A percentile compares a stretch with the other conserved stretches of the same genome.
These are phyloP conservation scores for Nothocercus nigrocapillus DNA, from an alignment of 2,113 vertebrate genomes.

Conservation along the genomic window DNA sequence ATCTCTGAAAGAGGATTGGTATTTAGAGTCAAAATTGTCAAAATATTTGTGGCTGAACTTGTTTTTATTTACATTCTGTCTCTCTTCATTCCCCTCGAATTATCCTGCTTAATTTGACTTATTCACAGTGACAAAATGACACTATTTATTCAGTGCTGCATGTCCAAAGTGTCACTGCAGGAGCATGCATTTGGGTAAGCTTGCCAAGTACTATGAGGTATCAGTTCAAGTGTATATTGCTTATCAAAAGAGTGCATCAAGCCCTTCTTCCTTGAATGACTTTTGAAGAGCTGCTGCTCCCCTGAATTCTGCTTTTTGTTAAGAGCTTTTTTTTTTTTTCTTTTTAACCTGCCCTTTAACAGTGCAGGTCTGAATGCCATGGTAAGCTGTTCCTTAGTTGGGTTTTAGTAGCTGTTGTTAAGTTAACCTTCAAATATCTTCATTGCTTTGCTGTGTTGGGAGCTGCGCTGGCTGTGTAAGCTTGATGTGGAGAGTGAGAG, in stretches of 20 bases:
- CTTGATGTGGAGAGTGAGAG: neutral
- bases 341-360: neutral
- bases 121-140: neutral
- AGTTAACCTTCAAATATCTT: neutral
- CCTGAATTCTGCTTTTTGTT: neutral
- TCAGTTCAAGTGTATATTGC: neutral
- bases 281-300: neutral
- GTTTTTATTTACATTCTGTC: neutral
- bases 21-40: neutral
- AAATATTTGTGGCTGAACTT: neutral
- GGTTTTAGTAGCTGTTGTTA: neutral
- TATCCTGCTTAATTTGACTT: neutral
- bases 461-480: too few relatives aligned
- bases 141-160: neutral
- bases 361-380: neutral
- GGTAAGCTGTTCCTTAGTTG: neutral
- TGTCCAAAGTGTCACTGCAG: neutral
- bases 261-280: neutral
- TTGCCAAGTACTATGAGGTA: neutral
- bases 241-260: neutral
- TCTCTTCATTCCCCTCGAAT: neutral
- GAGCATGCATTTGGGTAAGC: neutral
- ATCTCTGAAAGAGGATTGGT: neutral
- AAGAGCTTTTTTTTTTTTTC: neutral
- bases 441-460: too few relatives aligned